Conservation (phyloP, 2,888 invertebrate genomes). For the Sicus ferrugineus region DNA sequence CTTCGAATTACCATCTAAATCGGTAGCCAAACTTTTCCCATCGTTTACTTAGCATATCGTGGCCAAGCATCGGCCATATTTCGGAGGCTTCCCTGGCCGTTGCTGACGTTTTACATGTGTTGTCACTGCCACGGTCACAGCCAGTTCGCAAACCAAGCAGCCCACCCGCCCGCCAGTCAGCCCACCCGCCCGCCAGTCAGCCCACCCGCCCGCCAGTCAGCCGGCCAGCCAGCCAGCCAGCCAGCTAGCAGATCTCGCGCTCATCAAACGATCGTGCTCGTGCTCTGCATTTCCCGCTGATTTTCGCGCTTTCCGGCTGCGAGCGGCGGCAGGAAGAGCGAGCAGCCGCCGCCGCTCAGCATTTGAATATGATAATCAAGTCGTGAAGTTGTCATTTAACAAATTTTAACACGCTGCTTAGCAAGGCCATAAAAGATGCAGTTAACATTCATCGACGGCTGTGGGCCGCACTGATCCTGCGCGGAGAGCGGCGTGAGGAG, state of each 20-base stretch:
- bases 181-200: neutral
- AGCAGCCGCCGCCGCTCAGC: neutral
- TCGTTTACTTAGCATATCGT: slow-evolving; percentile 21
- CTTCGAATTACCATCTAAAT: neutral
- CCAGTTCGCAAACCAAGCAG: too few species aligned
- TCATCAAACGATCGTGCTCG: slow-evolving; percentile 14
- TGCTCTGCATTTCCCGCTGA: slow-evolving; percentile 21
- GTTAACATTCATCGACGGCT: slow-evolving; percentile 10
- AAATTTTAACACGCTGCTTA: slow-evolving; percentile 52
- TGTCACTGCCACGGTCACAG: slow-evolving; percentile 15
- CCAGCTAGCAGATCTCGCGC: slow-evolving; percentile 9
- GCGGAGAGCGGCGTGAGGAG: neutral
- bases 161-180: too few species aligned
- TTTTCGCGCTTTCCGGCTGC: neutral
- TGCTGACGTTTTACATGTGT: slow-evolving; percentile 20
- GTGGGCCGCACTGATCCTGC: too few species aligned
- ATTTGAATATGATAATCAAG: slow-evolving; percentile 52
- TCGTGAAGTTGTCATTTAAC: slow-evolving; percentile 53
- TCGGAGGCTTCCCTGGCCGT: neutral
- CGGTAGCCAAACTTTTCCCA: slow-evolving; percentile 23
- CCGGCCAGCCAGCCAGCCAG: too few species aligned
- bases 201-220: neutral
- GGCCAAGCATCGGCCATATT: slow-evolving; percentile 10
- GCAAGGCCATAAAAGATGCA: slow-evolving; percentile 42
- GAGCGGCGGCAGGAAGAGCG: neutral